Conservation (phyloP, 2,797 vertebrate genomes). For the Furcifer pardalis region DNA sequence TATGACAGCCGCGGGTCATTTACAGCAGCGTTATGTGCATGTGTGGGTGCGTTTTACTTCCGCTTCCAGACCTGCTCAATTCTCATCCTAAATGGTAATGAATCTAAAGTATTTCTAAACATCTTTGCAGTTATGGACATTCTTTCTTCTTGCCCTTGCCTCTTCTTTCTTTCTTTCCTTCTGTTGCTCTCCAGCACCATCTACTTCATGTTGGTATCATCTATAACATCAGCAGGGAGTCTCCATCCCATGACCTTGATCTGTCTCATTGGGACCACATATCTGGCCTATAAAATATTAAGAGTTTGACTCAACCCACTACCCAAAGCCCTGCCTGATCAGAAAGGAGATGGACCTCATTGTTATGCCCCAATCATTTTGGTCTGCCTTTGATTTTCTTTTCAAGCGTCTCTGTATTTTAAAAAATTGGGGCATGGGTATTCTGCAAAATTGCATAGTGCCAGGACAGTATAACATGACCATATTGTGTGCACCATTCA, state of each 20-base stretch:
- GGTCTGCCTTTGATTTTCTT: neutral
- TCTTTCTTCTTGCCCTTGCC: too few relatives aligned
- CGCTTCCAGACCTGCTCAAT: neutral
- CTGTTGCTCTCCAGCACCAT: neutral
- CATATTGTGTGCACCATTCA: too few relatives aligned
- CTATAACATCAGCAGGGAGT: neutral
- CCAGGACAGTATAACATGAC: too few relatives aligned
- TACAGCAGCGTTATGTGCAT: too few relatives aligned
- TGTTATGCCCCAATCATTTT: neutral
- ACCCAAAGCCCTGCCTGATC: neutral
- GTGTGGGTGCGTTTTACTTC: too few relatives aligned
- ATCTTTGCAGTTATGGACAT: neutral
- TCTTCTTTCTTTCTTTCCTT: too few relatives aligned
- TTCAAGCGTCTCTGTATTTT: too few relatives aligned
- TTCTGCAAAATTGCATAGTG: too few relatives aligned
- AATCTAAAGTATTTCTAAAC: neutral
- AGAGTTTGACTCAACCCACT: neutral
- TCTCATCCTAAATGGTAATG: neutral
- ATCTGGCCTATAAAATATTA: too few relatives aligned
- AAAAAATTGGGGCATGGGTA: too few relatives aligned
- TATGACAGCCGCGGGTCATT: too few relatives aligned
- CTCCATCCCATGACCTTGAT: neutral
- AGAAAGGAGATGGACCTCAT: neutral
- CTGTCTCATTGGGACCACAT: neutral
- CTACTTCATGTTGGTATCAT: neutral